Conservation (phyloP, 2,113 vertebrate species). For the Atrichornis clamosus region DNA sequence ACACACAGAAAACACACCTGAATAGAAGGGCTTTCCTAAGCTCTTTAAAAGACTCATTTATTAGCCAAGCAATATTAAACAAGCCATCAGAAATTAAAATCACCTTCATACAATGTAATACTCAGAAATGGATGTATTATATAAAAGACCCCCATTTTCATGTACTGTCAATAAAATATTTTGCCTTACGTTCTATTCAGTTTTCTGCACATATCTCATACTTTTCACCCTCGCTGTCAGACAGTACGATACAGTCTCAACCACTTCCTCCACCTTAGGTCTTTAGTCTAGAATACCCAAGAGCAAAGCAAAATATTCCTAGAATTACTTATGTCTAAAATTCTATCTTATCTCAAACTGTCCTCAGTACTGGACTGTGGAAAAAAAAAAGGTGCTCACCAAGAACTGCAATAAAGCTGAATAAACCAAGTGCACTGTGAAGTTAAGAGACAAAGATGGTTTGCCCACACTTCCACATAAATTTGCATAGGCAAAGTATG, state of each 20-base stretch:
- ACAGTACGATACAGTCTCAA: neutral
- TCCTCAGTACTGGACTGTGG: neutral
- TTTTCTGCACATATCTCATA: neutral
- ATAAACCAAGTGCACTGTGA: neutral
- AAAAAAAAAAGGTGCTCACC: neutral
- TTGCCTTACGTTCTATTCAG: neutral
- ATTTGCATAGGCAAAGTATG: neutral
- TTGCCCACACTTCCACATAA: neutral
- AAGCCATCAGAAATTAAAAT: neutral
- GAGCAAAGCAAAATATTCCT: neutral
- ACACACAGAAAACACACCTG: neutral
- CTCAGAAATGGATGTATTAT: neutral
- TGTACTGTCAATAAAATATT: neutral
- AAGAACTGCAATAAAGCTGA: neutral
- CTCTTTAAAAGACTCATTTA: neutral
- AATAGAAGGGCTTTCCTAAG: neutral
- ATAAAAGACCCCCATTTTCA: neutral
- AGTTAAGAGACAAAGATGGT: neutral
- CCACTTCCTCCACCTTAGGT: neutral
- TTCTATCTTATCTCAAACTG: neutral
- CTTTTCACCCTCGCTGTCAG: neutral
- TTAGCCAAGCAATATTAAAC: neutral
- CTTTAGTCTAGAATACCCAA: neutral
- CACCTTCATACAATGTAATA: neutral
- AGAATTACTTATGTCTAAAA: neutral